Base-by-base conservation (phyloP, 2,888 invertebrate genomes). In the Drosophila merina region DNA sequence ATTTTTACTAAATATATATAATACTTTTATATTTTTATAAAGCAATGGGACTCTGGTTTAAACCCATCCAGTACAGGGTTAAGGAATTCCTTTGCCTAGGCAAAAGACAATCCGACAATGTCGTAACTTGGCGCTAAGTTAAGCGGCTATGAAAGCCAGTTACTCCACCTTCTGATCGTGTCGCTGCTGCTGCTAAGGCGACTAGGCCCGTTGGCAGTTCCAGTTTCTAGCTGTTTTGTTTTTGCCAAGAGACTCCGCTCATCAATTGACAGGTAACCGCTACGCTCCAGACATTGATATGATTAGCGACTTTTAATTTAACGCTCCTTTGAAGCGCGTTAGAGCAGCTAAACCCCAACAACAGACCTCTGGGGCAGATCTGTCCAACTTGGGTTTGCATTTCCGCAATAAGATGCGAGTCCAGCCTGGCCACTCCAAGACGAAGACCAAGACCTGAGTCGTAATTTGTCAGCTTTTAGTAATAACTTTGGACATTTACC, bases 381-480 rank as follows among this genome's bases (percentile, higher is more conserved):
- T 60, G 67, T 25, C 36, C 28, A 36, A 10, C 12, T 31, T 25
- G 38, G 44, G 45, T 36, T 58, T 70, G 68, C 59, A 69, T 82
- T 86, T 80, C 79, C 86, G 79, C 79, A 70, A 60, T 26, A 12
- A 30, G 33, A 48, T 56, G 55, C 40, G 55, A 14, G 33, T 33
- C 12, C 38, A 49, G 36, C 55, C 64, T 33, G 26, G 51, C 36
- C 67, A 40, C 40, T 38, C 56, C 54, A 33, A 63, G 68, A 60
- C 75, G 40, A 14, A 14, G 68, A 60, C 75, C 44, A 49, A 50
- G 42, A 62, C 69, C 70, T 68, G 73, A 84, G 75, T 75, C 66
- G 86, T 85, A 86, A 84, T 84, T 84, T 88, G 84, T 88, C 88
- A 82, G 88, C 88, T 88, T 84, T 86, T 77, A 79, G 86, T 88